These are phyloP conservation scores for Chunga burmeisteri DNA, from an alignment of 2,113 vertebrate genomes.

Conservation along the genomic window DNA sequence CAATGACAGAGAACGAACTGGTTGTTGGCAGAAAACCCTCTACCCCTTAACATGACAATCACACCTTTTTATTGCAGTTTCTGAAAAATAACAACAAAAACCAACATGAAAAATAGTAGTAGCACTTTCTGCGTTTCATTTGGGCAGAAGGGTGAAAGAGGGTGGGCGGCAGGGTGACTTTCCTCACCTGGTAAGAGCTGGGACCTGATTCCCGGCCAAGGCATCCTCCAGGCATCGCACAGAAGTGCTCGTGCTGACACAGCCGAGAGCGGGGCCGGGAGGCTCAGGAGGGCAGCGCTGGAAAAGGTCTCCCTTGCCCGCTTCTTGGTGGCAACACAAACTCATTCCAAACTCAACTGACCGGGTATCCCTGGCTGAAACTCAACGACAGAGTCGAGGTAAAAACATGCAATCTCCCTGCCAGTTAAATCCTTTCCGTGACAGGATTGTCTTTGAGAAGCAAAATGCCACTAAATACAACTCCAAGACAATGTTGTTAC, in stretches of 20 bases:
- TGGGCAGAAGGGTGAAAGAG: background rate
- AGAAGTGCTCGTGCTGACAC: background rate
- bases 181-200: background rate
- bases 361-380: background rate
- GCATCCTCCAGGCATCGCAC: background rate
- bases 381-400: background rate
- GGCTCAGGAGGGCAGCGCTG: background rate
- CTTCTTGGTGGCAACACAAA: background rate
- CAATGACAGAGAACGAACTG: background rate
- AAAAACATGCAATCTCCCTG: background rate
- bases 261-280: background rate
- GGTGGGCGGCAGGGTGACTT: background rate
- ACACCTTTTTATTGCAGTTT: background rate
- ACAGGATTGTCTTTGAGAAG: background rate
- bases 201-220: background rate
- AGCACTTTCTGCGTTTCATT: background rate
- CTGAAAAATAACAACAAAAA: background rate
- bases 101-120: background rate
- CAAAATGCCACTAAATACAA: background rate
- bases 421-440: background rate
- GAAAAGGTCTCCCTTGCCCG: background rate
- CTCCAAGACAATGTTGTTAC: background rate
- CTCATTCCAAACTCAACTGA: background rate
- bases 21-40: background rate
- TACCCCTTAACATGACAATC: background rate